Percentiles rank a stretch among this genome's conserved stretches.
Conservation (phyloP, 2,113 vertebrate genomes). For the Cyprinus carpio region DNA sequence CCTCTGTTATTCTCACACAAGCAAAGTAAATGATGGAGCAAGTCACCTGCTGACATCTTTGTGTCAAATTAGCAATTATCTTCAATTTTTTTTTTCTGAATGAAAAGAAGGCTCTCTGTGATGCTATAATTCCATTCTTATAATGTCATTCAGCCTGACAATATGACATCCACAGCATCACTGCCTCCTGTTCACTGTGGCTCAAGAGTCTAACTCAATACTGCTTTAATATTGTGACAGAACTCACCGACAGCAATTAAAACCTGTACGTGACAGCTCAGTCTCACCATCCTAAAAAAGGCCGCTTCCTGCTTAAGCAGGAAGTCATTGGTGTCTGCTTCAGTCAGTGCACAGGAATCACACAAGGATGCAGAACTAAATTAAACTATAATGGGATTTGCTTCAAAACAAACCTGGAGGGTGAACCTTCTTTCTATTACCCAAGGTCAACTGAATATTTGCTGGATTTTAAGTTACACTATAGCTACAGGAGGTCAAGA, state of each 20-base stretch:
- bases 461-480: constrained; percentile 24
- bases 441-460: constrained; percentile 23
- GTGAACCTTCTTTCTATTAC: constrained; percentile 1
- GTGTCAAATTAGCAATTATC: constrained; percentile 47
- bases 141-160: constrained; percentile 27
- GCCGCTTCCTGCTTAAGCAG: constrained; percentile 37
- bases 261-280: constrained; percentile 51
- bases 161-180: constrained; percentile 14
- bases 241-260: constrained; percentile 55
- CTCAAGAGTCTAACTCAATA: constrained; percentile 45
- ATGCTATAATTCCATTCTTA: not conserved
- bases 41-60: constrained; percentile 48
- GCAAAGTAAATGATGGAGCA: not conserved
- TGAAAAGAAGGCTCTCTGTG: not conserved
- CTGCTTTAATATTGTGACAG: constrained; percentile 56
- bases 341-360: not conserved
- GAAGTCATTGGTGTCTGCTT: not conserved
- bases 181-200: constrained; percentile 22
- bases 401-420: not conserved
- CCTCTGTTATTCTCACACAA: not conserved
- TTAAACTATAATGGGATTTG: constrained; percentile 23
- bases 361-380: not conserved
- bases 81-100: not conserved
- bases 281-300: constrained; percentile 7
- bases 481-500: constrained; percentile 19